Percentiles rank a stretch among this genome's conserved stretches.
Conservation (phyloP, 2,113 vertebrate genomes). For the Pelecanus crispus region DNA sequence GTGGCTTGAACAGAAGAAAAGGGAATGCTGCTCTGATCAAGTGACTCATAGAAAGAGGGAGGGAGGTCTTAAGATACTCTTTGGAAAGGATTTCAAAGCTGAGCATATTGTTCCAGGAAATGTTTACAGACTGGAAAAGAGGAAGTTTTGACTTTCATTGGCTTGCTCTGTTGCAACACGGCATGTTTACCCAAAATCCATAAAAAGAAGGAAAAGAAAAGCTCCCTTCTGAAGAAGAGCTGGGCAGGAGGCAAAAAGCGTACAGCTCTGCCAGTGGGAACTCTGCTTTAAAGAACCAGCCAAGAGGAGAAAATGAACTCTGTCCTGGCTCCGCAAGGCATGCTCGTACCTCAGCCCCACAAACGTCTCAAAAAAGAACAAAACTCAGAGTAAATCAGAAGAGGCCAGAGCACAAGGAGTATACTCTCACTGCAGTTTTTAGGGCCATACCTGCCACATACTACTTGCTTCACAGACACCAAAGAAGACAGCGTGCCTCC, state of each 20-base stretch:
- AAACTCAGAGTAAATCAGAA: background rate
- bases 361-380: background rate
- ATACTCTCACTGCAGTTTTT: background rate
- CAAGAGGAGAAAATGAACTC: background rate
- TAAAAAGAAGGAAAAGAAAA: slow-evolving; percentile 9
- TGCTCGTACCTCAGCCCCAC: background rate
- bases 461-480: background rate
- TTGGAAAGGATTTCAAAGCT: slow-evolving; percentile 62
- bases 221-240: background rate
- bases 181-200: slow-evolving; percentile 31
- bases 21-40: slow-evolving; percentile 32
- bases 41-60: slow-evolving; percentile 47
- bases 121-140: slow-evolving; percentile 57
- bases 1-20: slow-evolving; percentile 17
- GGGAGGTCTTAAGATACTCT: slow-evolving; percentile 41
- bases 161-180: slow-evolving; percentile 28
- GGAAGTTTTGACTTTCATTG: slow-evolving; percentile 63
- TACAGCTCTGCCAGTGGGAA: background rate
- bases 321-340: background rate
- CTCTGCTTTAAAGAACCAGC: background rate
- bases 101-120: slow-evolving; percentile 59
- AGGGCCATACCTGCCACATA: background rate
- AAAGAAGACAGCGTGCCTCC: background rate
- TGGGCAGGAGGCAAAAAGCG: background rate
- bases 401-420: background rate